Percentiles rank a stretch among this genome's conserved stretches.
Conservation (phyloP, 1,140 invertebrate species). For the Drosophila arizonae region DNA sequence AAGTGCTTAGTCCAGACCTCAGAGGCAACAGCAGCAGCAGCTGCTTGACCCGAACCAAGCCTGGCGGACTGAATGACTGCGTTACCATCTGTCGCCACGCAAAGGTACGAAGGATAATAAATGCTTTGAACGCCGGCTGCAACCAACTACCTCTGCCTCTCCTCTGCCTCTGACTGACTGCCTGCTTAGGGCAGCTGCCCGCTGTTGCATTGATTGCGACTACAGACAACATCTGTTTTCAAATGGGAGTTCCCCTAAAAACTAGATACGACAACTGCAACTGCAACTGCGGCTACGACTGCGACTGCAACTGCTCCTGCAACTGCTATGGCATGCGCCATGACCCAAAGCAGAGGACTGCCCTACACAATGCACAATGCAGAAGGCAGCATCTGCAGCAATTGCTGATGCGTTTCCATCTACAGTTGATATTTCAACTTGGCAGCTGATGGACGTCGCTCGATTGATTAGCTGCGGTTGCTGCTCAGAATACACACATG, state of each 20-base stretch:
- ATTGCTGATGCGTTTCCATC: slow-evolving; percentile 12
- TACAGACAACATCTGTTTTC: slow-evolving; percentile 31
- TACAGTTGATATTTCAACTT: slow-evolving; percentile 27
- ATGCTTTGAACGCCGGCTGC: slow-evolving; percentile 30
- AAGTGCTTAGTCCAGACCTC: slow-evolving; percentile 11
- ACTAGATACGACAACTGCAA: slow-evolving; percentile 9
- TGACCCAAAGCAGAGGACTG: slow-evolving; percentile 5
- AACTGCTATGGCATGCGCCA: slow-evolving; percentile 40
- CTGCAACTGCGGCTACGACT: background rate
- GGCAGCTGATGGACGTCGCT: slow-evolving; percentile 38
- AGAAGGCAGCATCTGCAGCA: slow-evolving; percentile 28
- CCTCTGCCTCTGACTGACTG: background rate
- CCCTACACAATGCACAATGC: background rate
- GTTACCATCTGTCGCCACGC: slow-evolving; percentile 27
- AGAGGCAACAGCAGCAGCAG: slow-evolving; percentile 14
- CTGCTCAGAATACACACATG: background rate
- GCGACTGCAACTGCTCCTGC: background rate
- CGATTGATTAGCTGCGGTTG: slow-evolving; percentile 31
- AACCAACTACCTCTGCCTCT: background rate
- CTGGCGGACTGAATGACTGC: slow-evolving; percentile 4
- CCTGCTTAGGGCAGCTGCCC: slow-evolving; percentile 25
- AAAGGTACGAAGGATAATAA: slow-evolving; percentile 36
- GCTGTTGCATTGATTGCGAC: slow-evolving; percentile 38
- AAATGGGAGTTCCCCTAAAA: slow-evolving; percentile 34
- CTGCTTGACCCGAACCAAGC: slow-evolving; percentile 11